A percentile compares a stretch with the other conserved stretches of the same genome.
These are phyloP conservation scores for Cheilosia soror DNA, from an alignment of 2,888 invertebrate species.

Conservation along the genomic window DNA sequence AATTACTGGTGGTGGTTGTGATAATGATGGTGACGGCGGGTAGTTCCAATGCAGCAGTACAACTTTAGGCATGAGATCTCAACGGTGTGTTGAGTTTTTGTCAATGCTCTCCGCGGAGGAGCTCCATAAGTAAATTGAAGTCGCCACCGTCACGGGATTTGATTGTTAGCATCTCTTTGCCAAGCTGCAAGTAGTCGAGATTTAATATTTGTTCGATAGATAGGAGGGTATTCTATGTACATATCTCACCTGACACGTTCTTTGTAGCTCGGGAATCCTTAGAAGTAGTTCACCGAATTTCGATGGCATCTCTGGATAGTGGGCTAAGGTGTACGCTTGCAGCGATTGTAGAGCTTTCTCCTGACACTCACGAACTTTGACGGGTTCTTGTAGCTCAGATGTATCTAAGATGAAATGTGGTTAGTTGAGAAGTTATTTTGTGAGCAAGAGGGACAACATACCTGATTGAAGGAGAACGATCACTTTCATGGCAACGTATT, in stretches of 20 bases:
- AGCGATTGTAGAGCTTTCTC: conserved; percentile 96
- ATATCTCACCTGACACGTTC: conserved; percentile 92
- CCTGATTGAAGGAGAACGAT: conserved; percentile 96
- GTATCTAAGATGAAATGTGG: conserved; percentile 87
- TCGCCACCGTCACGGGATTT: conserved; percentile 95
- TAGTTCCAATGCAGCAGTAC: conserved; percentile 15
- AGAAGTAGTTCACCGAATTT: conserved; percentile 97
- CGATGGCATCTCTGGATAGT: conserved; percentile 96
- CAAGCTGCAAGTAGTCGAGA: conserved; percentile 86
- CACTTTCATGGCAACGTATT: conserved; percentile 98
- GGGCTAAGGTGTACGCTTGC: conserved; percentile 94
- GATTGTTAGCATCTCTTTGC: conserved; percentile 95
- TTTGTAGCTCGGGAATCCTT: conserved; percentile 96
- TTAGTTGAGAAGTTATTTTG: background rate
- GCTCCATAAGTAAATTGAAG: conserved; percentile 97
- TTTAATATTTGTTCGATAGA: background rate
- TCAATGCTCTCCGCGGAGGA: conserved; percentile 95
- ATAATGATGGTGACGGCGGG: conserved; percentile 51
- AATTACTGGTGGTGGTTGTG: conserved; percentile 16
- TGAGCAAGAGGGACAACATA: conserved; percentile 82
- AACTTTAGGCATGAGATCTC: conserved; percentile 63
- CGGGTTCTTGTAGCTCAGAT: conserved; percentile 95
- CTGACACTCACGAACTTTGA: conserved; percentile 96
- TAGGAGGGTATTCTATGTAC: background rate
- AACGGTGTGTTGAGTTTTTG: conserved; percentile 78